Conservation (phyloP, 2,113 vertebrate species). For the Capreolus pygargus region DNA sequence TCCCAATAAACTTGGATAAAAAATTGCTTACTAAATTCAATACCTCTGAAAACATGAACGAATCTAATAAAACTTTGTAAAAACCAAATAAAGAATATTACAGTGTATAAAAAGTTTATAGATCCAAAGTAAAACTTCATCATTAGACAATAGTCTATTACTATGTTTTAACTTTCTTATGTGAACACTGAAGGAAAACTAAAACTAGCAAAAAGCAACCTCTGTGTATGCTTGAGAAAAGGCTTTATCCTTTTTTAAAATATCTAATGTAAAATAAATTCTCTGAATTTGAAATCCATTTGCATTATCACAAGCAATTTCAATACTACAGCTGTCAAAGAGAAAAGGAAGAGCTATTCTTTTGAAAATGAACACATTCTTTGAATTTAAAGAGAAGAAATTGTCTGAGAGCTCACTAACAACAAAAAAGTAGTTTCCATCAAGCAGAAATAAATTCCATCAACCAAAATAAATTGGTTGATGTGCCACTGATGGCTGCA, state of each 20-base stretch:
- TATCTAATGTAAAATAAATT: neutral
- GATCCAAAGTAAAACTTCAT: neutral
- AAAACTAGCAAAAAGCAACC: conserved; percentile 11
- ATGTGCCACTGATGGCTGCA: neutral
- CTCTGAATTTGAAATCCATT: conserved; percentile 15
- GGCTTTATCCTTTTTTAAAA: neutral
- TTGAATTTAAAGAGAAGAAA: conserved; percentile 26
- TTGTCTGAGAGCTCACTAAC: neutral
- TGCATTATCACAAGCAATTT: conserved; percentile 28
- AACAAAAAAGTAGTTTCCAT: conserved; percentile 25
- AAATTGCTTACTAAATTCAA: neutral
- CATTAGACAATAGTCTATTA: neutral
- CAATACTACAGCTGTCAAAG: neutral
- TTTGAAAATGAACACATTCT: conserved; percentile 14
- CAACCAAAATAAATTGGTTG: neutral
- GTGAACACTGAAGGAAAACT: neutral
- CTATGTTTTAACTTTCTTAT: neutral
- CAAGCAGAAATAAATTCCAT: conserved; percentile 16
- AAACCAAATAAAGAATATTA: neutral
- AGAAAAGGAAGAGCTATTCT: conserved; percentile 3
- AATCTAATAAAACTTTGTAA: neutral
- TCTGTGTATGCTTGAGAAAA: neutral
- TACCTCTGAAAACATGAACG: neutral
- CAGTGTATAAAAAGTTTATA: neutral
- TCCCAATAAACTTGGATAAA: neutral